phyloP scores from a whole-genome alignment of 37 sponge, comb jelly and placozoan species.

The Halisarca cf. caerulea region DNA sequence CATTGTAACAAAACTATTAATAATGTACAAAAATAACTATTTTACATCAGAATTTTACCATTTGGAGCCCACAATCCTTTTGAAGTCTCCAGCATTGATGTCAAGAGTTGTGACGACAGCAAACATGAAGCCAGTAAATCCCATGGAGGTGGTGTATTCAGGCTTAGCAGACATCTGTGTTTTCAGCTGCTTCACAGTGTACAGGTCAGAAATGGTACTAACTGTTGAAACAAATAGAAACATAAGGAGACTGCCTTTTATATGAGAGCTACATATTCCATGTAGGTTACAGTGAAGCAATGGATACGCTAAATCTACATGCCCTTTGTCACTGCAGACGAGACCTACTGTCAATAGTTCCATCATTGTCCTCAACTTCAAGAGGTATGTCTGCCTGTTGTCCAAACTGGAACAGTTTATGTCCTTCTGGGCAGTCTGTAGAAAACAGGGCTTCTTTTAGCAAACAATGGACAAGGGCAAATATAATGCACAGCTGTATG shows the following conservation, averaged over 20 bases:
- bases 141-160: background rate
- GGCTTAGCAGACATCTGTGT: slow-evolving; percentile 1
- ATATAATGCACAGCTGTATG: too few relatives aligned
- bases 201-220: slow-evolving; percentile 25
- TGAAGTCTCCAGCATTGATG: background rate
- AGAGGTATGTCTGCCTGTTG: slow-evolving; percentile 38
- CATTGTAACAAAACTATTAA: too few relatives aligned
- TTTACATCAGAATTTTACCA: slow-evolving; percentile 23
- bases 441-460: too few relatives aligned
- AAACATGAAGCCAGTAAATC: slow-evolving; percentile 2
- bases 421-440: slow-evolving; percentile 76
- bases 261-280: too few relatives aligned
- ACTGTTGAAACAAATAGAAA: background rate
- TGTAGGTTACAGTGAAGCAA: too few relatives aligned
- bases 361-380: background rate
- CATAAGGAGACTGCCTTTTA: too few relatives aligned
- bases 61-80: background rate
- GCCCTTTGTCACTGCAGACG: too few relatives aligned
- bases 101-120: slow-evolving; percentile 16
- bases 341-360: background rate
- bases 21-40: too few relatives aligned
- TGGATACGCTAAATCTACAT: too few relatives aligned
- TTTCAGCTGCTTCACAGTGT: slow-evolving; percentile 10
- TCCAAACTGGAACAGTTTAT: slow-evolving; percentile 76
- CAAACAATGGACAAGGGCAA: too few relatives aligned